These are phyloP conservation scores for Sebastes fasciatus DNA, from an alignment of 2,113 vertebrate species.

Conservation along the genomic window DNA sequence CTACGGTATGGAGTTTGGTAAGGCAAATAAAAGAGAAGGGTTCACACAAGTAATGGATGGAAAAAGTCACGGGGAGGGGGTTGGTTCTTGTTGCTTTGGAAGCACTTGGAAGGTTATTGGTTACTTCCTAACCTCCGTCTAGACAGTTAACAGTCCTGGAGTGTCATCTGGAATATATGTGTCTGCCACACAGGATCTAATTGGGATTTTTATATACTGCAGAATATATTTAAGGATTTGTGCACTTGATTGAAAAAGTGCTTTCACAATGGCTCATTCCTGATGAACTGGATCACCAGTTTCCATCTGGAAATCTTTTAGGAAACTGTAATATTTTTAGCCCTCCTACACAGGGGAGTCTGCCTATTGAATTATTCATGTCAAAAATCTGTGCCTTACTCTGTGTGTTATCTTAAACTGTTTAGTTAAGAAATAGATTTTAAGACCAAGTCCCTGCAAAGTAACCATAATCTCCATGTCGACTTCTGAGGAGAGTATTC, in stretches of 20 bases:
- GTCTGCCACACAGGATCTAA: slow-evolving; percentile 35
- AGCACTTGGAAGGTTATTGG: slow-evolving; percentile 42
- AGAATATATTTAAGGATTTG: slow-evolving; percentile 45
- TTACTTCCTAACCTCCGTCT: slow-evolving; percentile 69
- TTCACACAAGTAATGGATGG: slow-evolving; percentile 40
- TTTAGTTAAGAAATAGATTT: slow-evolving; percentile 68
- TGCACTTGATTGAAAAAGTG: slow-evolving; percentile 49
- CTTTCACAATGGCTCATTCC: slow-evolving; percentile 49
- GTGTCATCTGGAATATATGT: slow-evolving; percentile 66
- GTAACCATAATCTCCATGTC: slow-evolving; percentile 63
- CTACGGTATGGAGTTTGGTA: slow-evolving; percentile 28
- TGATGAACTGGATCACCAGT: slow-evolving; percentile 50
- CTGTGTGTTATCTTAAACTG: slow-evolving; percentile 71
- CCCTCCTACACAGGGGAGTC: slow-evolving; percentile 49
- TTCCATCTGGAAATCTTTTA: slow-evolving; percentile 70
- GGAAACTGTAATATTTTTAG: slow-evolving; percentile 68
- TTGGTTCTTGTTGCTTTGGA: slow-evolving; percentile 12
- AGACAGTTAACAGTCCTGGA: slow-evolving; percentile 58
- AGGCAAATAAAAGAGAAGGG: slow-evolving; percentile 12
- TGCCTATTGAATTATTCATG: slow-evolving; percentile 70
- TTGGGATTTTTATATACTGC: slow-evolving; percentile 41
- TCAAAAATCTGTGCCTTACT: slow-evolving; percentile 48
- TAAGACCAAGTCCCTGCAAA: slow-evolving; percentile 50
- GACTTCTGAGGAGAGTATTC: slow-evolving; percentile 46
- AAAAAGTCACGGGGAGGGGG: slow-evolving; percentile 7